A percentile compares a stretch with the other conserved stretches of the same genome.
Evolutionary conservation across 2,797 vertebrate species (phyloP).

Genomic region (Pelobates cultripes): DNA sequence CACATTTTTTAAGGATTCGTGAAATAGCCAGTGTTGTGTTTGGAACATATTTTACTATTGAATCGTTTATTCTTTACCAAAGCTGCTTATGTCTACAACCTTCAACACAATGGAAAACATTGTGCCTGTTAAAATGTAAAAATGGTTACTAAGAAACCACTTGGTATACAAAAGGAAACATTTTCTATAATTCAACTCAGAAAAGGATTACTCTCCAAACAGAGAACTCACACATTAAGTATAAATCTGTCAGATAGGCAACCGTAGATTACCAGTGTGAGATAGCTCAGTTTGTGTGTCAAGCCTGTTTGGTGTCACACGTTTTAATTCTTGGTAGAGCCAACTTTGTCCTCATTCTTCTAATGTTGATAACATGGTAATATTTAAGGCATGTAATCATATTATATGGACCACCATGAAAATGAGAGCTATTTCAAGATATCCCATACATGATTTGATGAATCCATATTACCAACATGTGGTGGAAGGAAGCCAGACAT

Average conservation of each 20-base stretch:
- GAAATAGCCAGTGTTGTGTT: slow-evolving; percentile 36
- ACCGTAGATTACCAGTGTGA: too few relatives aligned
- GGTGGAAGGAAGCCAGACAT: too few relatives aligned
- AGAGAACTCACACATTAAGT: background rate
- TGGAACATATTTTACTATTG: slow-evolving; percentile 8
- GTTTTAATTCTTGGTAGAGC: too few relatives aligned
- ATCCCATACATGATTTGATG: too few relatives aligned
- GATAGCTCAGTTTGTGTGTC: too few relatives aligned
- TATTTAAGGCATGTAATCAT: too few relatives aligned
- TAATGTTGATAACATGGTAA: too few relatives aligned
- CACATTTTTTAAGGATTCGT: background rate
- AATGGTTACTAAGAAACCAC: slow-evolving; percentile 14
- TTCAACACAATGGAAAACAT: slow-evolving; percentile 20
- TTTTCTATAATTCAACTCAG: background rate
- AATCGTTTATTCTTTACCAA: slow-evolving; percentile 16
- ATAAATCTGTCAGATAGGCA: background rate
- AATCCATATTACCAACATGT: too few relatives aligned
- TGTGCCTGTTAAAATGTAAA: slow-evolving; percentile 19
- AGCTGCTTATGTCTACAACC: slow-evolving; percentile 21
- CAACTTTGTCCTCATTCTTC: too few relatives aligned
- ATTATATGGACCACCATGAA: too few relatives aligned
- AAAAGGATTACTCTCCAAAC: background rate
- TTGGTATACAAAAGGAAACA: slow-evolving; percentile 19
- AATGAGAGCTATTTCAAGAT: too few relatives aligned
- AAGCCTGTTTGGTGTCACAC: too few relatives aligned